Evolutionary conservation across 2,797 vertebrate species (phyloP).

Genomic region (Crenuchus spilurus): DNA sequence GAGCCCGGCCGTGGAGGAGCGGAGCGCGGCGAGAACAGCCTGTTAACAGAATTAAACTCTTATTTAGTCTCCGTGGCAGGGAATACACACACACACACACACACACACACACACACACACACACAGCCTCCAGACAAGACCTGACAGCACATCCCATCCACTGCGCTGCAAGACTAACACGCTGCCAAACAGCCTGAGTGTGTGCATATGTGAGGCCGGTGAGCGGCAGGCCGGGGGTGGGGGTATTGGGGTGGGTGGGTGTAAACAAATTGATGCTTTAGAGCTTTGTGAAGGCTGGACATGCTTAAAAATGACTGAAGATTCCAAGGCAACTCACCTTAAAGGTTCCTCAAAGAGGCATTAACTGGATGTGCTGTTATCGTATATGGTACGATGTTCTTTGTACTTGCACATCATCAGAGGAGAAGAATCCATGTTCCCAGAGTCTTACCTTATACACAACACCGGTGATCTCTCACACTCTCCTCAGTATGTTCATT

Average conservation of each 20-base stretch:
- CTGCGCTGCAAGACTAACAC: constrained; percentile 4
- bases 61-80: constrained; percentile 51
- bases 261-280: constrained; percentile 34
- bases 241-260: constrained; percentile 1
- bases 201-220: constrained; percentile 47
- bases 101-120: constrained; percentile 43
- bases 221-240: constrained; percentile 12
- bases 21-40: constrained; percentile 50
- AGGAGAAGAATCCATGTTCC: too few relatives aligned
- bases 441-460: too few relatives aligned
- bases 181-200: constrained; percentile 33
- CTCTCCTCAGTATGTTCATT: too few relatives aligned
- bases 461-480: too few relatives aligned
- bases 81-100: constrained; percentile 51
- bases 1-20: constrained; percentile 64
- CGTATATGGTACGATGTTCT: too few relatives aligned
- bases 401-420: too few relatives aligned
- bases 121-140: constrained; percentile 43
- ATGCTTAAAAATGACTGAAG: too few relatives aligned
- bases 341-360: too few relatives aligned
- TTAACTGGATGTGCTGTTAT: too few relatives aligned
- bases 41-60: constrained; percentile 72
- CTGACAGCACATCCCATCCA: constrained; percentile 50
- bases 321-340: too few relatives aligned
- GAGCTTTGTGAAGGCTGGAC: too few relatives aligned